Evolutionary conservation across 2,113 vertebrate species (phyloP).

Genomic region (Tonatia bakeri): DNA sequence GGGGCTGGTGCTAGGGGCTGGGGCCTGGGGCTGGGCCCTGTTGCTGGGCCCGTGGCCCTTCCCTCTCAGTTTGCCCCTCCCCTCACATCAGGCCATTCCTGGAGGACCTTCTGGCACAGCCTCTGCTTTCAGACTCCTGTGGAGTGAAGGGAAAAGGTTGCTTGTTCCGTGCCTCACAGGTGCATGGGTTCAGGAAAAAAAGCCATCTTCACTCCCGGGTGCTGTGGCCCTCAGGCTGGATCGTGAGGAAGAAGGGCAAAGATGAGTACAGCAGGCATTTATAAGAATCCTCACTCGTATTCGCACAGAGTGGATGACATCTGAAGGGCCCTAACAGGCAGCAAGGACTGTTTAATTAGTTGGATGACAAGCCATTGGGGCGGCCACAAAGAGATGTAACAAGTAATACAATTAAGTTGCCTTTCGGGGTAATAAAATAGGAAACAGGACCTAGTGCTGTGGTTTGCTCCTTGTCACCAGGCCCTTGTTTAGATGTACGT

Average conservation of each 20-base stretch:
- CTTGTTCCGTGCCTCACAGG: neutral
- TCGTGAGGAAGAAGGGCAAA: neutral
- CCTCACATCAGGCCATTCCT: neutral
- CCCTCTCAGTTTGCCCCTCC: neutral
- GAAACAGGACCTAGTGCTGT: neutral
- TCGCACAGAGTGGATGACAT: neutral
- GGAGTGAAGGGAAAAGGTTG: neutral
- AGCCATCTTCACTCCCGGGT: neutral
- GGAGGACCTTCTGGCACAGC: neutral
- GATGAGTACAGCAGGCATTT: neutral
- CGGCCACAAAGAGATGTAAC: neutral
- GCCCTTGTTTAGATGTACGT: neutral
- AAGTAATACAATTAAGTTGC: neutral
- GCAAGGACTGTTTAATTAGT: neutral
- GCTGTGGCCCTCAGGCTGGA: rapidly evolving
- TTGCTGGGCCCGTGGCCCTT: rapidly evolving
- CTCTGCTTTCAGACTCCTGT: neutral
- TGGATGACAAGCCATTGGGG: neutral
- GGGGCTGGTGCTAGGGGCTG: too few relatives aligned
- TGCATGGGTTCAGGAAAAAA: rapidly evolving
- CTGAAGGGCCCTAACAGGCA: neutral
- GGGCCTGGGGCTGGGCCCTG: rapidly evolving
- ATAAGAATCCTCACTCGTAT: neutral
- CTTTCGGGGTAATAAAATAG: neutral
- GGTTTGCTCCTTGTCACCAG: neutral